phyloP scores from a whole-genome alignment of 2,797 vertebrate species.

The Periparus ater region DNA sequence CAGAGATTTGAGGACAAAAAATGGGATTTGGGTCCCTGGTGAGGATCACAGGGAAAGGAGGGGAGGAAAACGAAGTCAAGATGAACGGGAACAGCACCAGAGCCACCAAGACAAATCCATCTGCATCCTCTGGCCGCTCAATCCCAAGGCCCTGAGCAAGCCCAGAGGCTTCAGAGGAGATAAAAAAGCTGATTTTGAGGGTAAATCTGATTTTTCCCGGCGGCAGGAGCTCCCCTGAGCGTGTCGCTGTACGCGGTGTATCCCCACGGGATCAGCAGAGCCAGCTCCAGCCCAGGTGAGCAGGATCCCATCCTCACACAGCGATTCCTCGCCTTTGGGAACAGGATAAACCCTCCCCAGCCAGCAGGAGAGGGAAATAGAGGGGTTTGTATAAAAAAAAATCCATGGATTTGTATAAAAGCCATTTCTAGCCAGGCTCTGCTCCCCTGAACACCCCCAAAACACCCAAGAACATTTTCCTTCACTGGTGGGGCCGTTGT shows the following conservation, averaged over 20 bases:
- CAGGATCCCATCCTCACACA: too few relatives aligned
- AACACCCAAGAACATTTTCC: accelerated
- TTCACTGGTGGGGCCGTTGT: accelerated
- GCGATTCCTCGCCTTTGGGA: too few relatives aligned
- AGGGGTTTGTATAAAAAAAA: not conserved
- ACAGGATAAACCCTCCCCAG: accelerated
- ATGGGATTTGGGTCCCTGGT: not conserved
- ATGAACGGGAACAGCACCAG: accelerated
- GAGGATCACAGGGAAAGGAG: not conserved
- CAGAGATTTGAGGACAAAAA: accelerated
- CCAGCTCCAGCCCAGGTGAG: conserved; percentile 75
- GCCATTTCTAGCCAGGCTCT: too few relatives aligned
- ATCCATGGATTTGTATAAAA: accelerated
- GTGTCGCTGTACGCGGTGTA: conserved; percentile 79
- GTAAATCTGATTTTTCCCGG: not conserved
- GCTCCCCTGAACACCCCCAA: not conserved
- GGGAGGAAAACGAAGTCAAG: not conserved
- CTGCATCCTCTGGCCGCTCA: too few relatives aligned
- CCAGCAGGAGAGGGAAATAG: accelerated
- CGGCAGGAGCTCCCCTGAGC: not conserved
- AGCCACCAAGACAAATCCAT: accelerated
- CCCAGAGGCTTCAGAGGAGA: accelerated
- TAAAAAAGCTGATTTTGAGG: accelerated
- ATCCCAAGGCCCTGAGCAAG: not conserved
- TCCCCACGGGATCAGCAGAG: conserved; percentile 68